A percentile compares a stretch with the other conserved stretches of the same genome.
Conservation (phyloP, 2,797 vertebrate genomes). For the Sebastes vulpes region DNA sequence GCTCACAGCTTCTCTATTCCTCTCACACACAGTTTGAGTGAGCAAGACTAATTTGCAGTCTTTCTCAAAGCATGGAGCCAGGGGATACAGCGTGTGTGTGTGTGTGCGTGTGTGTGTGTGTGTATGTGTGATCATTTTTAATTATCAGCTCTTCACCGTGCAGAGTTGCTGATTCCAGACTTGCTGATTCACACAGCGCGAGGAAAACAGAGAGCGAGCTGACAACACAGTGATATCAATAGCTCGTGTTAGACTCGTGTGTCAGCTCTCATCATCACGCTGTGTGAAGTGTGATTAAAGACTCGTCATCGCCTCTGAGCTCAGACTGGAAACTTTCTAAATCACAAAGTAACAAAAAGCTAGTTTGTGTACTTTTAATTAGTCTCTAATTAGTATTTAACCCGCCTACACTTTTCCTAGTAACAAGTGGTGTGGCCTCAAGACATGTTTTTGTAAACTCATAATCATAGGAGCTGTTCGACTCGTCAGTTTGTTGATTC, state of each 20-base stretch:
- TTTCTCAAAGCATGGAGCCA: not conserved
- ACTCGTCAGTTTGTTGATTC: not conserved
- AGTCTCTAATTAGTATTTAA: not conserved
- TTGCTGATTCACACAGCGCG: conserved; percentile 55
- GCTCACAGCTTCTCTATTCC: not conserved
- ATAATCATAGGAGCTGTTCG: not conserved
- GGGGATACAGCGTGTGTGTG: not conserved
- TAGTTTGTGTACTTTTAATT: not conserved
- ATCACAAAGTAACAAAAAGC: not conserved
- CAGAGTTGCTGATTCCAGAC: conserved; percentile 41
- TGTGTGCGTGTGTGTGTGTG: not conserved
- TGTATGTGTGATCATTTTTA: conserved; percentile 51
- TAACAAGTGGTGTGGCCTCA: not conserved
- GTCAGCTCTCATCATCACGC: conserved; percentile 22
- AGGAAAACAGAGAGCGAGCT: conserved; percentile 51
- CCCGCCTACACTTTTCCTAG: not conserved
- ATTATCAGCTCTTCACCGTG: conserved; percentile 61
- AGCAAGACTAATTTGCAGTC: conserved; percentile 16
- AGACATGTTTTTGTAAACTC: not conserved
- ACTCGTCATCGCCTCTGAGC: not conserved
- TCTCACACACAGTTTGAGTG: not conserved
- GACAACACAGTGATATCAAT: conserved; percentile 60
- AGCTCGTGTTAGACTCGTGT: conserved; percentile 46
- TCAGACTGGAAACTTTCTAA: not conserved
- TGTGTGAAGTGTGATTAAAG: conserved; percentile 43